Percentiles rank a stretch among this genome's conserved stretches.
These are phyloP conservation scores for Columba janthina DNA, from an alignment of 2,113 vertebrate genomes.

Conservation along the genomic window DNA sequence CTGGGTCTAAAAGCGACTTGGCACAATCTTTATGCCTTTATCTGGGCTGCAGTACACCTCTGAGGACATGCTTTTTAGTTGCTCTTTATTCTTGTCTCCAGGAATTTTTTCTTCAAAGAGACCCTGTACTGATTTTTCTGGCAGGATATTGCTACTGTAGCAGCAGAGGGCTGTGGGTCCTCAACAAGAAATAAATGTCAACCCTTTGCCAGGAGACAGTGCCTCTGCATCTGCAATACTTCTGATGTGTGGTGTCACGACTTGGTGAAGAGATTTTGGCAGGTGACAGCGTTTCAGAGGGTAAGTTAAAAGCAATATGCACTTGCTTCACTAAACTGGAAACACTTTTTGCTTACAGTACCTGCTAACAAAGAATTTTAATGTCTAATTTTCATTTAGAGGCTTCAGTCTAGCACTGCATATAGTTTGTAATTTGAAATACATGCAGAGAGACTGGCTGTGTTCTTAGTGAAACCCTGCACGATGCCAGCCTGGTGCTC, in stretches of 20 bases:
- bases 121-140: neutral
- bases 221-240: neutral
- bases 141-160: neutral
- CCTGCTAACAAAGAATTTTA: neutral
- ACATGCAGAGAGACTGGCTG: neutral
- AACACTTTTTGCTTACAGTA: neutral
- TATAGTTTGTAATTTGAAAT: neutral
- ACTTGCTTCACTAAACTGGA: constrained; percentile 35
- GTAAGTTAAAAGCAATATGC: constrained; percentile 41
- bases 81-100: constrained; percentile 22
- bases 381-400: constrained; percentile 1
- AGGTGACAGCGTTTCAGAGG: constrained; percentile 4
- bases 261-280: constrained; percentile 6
- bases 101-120: neutral
- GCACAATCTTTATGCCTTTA: neutral
- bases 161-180: neutral
- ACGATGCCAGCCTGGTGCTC: neutral
- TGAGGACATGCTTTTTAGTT: neutral
- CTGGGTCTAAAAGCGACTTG: neutral
- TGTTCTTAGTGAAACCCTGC: neutral
- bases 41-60: neutral
- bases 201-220: constrained; percentile 2
- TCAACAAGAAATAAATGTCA: constrained; percentile 1
- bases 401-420: neutral
- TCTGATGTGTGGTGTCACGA: neutral